Evolutionary conservation across 2,113 vertebrate genomes (phyloP).

Genomic region (Scomber colias): DNA sequence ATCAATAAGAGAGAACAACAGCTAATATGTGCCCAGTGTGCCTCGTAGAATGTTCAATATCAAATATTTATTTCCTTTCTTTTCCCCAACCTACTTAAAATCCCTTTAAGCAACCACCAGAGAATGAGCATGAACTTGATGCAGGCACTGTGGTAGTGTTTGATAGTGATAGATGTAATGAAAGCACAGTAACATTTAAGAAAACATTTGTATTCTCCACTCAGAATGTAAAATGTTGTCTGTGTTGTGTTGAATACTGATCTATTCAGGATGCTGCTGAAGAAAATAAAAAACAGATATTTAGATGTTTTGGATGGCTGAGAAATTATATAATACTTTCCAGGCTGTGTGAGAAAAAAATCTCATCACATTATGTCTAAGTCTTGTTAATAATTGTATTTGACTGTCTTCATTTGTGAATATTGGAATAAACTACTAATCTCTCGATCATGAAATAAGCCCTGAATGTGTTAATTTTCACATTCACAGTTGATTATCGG

Average conservation of each 20-base stretch:
- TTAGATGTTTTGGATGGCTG: neutral
- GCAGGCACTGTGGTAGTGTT: neutral
- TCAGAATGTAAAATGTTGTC: neutral
- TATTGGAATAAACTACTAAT: neutral
- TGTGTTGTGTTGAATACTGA: slow-evolving; percentile 4
- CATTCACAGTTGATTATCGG: neutral
- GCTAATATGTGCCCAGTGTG: neutral
- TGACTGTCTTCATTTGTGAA: neutral
- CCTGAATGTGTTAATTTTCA: neutral
- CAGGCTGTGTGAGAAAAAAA: too few relatives aligned
- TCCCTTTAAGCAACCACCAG: slow-evolving; percentile 6
- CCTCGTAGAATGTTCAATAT: neutral
- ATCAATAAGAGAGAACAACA: neutral
- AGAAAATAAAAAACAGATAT: neutral
- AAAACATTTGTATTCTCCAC: neutral
- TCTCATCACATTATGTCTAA: neutral
- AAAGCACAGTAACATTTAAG: neutral
- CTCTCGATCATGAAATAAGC: neutral
- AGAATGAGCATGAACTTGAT: neutral
- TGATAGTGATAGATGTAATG: neutral
- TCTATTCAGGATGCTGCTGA: neutral
- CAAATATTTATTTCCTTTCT: neutral
- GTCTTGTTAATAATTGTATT: neutral
- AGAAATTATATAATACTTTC: too few relatives aligned
- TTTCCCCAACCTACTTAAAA: neutral